Evolutionary conservation across 2,888 invertebrate species (phyloP).

Genomic region (Anaspis maculata): DNA sequence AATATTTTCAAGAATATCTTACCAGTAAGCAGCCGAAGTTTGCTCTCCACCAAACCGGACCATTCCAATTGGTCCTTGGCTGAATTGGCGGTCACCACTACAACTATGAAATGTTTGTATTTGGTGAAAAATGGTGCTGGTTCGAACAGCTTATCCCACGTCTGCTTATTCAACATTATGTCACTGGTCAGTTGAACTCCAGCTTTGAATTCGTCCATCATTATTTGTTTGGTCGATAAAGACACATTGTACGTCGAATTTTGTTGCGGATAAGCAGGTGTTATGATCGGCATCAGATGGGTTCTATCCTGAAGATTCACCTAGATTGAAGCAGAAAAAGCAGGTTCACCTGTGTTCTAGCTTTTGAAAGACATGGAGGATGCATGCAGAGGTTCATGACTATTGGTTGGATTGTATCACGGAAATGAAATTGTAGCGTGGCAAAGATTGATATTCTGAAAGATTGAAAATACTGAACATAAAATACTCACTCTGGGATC

Average conservation of each 20-base stretch:
- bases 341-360: too few relatives aligned
- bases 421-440: too few relatives aligned
- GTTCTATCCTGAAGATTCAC: constrained; percentile 83
- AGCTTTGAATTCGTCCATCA: constrained; percentile 84
- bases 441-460: too few relatives aligned
- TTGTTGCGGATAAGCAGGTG: constrained; percentile 98
- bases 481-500: constrained; percentile 81
- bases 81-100: constrained; percentile 72
- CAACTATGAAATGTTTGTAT: constrained; percentile 93
- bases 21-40: constrained; percentile 85
- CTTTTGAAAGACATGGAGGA: too few relatives aligned
- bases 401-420: too few relatives aligned
- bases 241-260: constrained; percentile 99
- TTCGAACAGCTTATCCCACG: constrained; percentile 91
- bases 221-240: constrained; percentile 83
- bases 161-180: constrained; percentile 74
- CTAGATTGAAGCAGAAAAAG: constrained; percentile 43
- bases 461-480: too few relatives aligned
- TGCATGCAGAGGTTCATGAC: too few relatives aligned
- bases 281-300: constrained; percentile 99
- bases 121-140: constrained; percentile 85
- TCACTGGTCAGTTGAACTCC: constrained; percentile 71
- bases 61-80: constrained; percentile 89
- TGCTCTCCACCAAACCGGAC: constrained; percentile 95
- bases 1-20: too few relatives aligned